Conservation (phyloP, 2,888 invertebrate species). For the Chrysopilus asiliformis region DNA sequence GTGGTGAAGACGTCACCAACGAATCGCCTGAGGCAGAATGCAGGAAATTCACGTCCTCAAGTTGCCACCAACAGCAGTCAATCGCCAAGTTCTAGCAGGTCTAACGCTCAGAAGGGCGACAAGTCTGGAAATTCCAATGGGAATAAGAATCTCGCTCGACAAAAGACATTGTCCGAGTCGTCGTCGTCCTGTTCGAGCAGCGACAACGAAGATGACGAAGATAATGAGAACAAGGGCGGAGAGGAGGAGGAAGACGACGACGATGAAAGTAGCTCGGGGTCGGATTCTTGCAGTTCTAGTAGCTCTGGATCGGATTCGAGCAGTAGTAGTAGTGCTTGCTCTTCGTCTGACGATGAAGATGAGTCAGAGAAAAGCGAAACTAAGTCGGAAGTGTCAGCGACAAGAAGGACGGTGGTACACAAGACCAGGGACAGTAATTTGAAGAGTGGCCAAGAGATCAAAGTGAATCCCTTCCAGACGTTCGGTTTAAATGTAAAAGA, state of each 20-base stretch:
- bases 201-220: conserved; percentile 32
- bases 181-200: conserved; percentile 32
- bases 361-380: conserved; percentile 17
- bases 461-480: conserved; percentile 17
- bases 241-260: conserved; percentile 29
- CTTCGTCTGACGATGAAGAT: conserved; percentile 28
- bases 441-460: conserved; percentile 4
- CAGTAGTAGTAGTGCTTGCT: conserved; percentile 22
- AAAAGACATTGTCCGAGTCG: conserved; percentile 29
- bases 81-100: conserved; percentile 2
- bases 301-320: conserved; percentile 32
- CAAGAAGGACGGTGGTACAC: conserved; percentile 3
- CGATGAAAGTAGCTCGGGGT: conserved; percentile 28
- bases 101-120: not conserved
- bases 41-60: not conserved
- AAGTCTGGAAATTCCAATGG: not conserved
- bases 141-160: conserved; percentile 4
- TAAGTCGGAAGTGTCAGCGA: conserved; percentile 9
- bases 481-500: conserved; percentile 20
- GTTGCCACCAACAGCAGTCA: conserved; percentile 3
- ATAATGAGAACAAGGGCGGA: conserved; percentile 27
- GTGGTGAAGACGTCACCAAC: conserved; percentile 16
- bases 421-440: not conserved
- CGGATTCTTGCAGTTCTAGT: conserved; percentile 29
- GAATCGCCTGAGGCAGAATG: conserved; percentile 4